Percentiles rank a stretch among this genome's conserved stretches.
Evolutionary conservation across 2,797 vertebrate species (phyloP).

Genomic region (Chloroceryle amazona): DNA sequence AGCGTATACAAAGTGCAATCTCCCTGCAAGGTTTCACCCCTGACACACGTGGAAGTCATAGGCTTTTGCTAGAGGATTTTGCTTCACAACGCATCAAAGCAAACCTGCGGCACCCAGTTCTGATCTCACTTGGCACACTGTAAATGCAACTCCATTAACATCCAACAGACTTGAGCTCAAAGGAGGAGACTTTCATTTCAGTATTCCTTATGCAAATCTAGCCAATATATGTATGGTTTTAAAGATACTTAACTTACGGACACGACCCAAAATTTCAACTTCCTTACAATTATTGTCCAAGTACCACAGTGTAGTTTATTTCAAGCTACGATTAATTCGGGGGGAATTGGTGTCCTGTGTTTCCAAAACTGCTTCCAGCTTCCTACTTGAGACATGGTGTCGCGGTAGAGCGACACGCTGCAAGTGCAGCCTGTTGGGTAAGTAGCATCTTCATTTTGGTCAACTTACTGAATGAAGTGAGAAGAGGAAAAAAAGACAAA

Average conservation of each 20-base stretch:
- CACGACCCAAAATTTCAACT: background rate
- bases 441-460: background rate
- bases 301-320: background rate
- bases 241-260: background rate
- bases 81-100: background rate
- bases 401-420: background rate
- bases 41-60: background rate
- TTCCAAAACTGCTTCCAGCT: background rate
- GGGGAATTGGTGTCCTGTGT: background rate
- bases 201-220: slow-evolving; percentile 36
- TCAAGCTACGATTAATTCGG: background rate
- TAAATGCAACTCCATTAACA: background rate
- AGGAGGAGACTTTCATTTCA: background rate
- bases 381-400: background rate
- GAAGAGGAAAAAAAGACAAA: background rate
- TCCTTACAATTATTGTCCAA: background rate
- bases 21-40: background rate
- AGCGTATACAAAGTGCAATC: background rate
- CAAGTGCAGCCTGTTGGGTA: background rate
- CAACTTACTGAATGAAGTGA: background rate
- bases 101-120: background rate
- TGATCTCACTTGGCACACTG: background rate
- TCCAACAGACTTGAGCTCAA: background rate
- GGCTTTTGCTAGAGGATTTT: background rate
- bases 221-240: background rate